Conservation (phyloP, 2,113 vertebrate species). For the Shinisaurus crocodilurus region DNA sequence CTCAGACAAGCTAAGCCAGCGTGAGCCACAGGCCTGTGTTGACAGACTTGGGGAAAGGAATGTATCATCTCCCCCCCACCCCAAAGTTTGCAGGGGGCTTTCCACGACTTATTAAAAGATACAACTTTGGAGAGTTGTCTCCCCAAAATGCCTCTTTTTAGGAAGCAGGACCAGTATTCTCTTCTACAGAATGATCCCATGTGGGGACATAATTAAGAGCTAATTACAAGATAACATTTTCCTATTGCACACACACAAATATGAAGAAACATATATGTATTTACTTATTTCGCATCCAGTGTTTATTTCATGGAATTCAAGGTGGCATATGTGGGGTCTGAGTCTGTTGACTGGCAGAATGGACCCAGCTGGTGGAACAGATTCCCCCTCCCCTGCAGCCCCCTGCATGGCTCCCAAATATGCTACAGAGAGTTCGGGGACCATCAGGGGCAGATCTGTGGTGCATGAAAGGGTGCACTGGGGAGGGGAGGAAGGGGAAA, state of each 20-base stretch:
- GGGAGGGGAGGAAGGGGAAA: neutral
- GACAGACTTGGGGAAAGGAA: neutral
- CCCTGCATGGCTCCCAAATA: neutral
- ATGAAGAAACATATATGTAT: neutral
- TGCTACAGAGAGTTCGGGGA: too few species aligned
- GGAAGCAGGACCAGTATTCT: neutral
- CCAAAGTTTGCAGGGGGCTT: neutral
- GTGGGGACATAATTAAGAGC: neutral
- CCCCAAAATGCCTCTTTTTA: neutral
- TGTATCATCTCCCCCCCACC: neutral
- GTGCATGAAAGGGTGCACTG: neutral
- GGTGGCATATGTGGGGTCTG: too few species aligned
- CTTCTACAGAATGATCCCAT: neutral
- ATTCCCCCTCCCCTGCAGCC: too few species aligned
- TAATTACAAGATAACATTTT: neutral
- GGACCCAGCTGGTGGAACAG: neutral
- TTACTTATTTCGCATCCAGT: neutral
- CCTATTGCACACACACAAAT: neutral
- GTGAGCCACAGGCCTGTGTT: too few species aligned
- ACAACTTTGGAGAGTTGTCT: neutral
- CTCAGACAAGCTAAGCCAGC: too few species aligned
- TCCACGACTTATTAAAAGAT: neutral
- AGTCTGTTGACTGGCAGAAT: neutral
- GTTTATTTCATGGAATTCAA: neutral
- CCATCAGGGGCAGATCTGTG: neutral